Conservation (phyloP, 1,140 invertebrate genomes). For the Micrasema longulum region DNA sequence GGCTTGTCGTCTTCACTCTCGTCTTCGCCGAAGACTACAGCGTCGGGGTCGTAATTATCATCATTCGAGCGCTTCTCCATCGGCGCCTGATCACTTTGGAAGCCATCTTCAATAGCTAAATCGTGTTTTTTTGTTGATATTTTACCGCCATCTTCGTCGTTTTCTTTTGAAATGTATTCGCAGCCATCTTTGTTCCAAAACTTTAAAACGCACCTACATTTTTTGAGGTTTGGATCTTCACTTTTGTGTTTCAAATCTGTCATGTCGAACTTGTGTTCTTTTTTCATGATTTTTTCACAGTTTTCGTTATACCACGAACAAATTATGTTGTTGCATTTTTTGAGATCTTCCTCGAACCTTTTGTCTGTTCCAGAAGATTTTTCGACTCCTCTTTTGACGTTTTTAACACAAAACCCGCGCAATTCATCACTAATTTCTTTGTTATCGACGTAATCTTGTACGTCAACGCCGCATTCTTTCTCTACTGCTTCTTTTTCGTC, state of each 20-base stretch:
- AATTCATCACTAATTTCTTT: background rate
- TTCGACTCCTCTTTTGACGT: background rate
- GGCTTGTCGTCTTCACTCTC: background rate
- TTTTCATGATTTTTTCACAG: conserved; percentile 3
- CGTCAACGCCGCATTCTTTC: conserved; percentile 14
- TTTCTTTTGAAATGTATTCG: background rate
- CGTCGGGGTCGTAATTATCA: background rate
- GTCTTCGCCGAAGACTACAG: background rate
- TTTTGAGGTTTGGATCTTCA: background rate
- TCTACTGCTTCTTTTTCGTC: background rate
- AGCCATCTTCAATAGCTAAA: background rate
- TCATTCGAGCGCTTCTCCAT: background rate
- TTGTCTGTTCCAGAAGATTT: background rate
- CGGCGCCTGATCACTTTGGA: background rate
- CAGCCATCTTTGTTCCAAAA: conserved; percentile 7
- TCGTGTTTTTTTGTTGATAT: too few species aligned
- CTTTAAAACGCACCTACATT: conserved; percentile 12
- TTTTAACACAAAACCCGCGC: conserved; percentile 2
- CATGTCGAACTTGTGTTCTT: conserved; percentile 8
- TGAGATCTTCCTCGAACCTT: conserved; percentile 1
- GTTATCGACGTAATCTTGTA: conserved; percentile 1
- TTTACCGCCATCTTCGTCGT: too few species aligned
- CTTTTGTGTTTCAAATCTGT: background rate
- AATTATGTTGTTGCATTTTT: conserved; percentile 1
- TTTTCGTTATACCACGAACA: conserved; percentile 13